Evolutionary conservation across 2,888 invertebrate species (phyloP), one percentile per base, ranked within the genome.

Genomic region (Cryptophagus acutangulus): DNA sequence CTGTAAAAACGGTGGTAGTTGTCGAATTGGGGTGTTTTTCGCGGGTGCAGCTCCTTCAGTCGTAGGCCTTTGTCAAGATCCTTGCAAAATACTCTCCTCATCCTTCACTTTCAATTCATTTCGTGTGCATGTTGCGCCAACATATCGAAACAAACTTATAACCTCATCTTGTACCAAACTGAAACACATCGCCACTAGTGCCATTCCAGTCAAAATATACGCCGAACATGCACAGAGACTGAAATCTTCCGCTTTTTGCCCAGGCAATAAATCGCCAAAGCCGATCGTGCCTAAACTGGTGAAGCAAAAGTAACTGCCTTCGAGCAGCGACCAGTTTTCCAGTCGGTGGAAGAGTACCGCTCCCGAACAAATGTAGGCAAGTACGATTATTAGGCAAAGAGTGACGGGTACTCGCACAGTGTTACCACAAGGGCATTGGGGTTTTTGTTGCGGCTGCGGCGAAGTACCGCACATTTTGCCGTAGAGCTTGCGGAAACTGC

Each of bases 291-390:
- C 86, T 29, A 70, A 49, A 20, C 69, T 84, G 12, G 85, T 83
- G 67, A 87, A 86, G 56, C 86, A 85, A 63, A 87, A 87, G 18
- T 17, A 40, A 38, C 40, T 48, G 41, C 93, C 92, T 61, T 94
- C 94, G 37, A 94, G 74, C 26, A 89, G 78, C 44, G 82, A 84
- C 97, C 96, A 97, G 52, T 82, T 81, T 67, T 96, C 96, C 63
- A 94, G 84, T 38, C 85, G 77, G 45, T 87, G 84, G 69, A 97
- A 97, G 50, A 96, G 76, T 43, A 89, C 74, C 1, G 94, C 88
- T 9, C 96, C 96, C 20, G 89, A 82, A 42, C 85, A 84, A 58
- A 96, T 81, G 70, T 96, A 96, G 51, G 84, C 77, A 33, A 89
- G 74, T 58, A 96, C 82, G 29, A 95, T 83, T 52, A 90, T 72